A percentile compares a stretch with the other conserved stretches of the same genome.
These are phyloP conservation scores for Cinara cedri DNA, from an alignment of 2,888 invertebrate genomes.

Conservation along the genomic window DNA sequence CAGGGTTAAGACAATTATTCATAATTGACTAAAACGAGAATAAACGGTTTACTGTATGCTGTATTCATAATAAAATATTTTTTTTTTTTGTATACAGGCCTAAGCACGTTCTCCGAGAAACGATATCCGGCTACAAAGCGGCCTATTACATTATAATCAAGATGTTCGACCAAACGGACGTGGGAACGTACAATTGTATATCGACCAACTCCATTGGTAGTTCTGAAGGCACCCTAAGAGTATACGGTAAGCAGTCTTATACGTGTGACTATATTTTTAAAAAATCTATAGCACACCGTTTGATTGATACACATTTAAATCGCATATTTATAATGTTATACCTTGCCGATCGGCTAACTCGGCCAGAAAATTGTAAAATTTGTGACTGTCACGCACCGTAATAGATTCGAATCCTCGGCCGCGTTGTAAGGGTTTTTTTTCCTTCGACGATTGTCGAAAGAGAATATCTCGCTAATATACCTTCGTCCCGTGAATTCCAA, in stretches of 20 bases:
- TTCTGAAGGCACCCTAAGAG: constrained; percentile 77
- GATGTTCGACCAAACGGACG: constrained; percentile 69
- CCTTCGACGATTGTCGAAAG: no score
- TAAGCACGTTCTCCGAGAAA: constrained; percentile 76
- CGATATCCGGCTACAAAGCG: constrained; percentile 75
- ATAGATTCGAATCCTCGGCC: no score
- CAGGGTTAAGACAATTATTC: not conserved
- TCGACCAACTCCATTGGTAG: constrained; percentile 80
- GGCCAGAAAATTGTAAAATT: no score
- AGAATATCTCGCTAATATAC: no score
- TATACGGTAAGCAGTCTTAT: constrained; percentile 71
- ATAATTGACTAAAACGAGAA: not conserved
- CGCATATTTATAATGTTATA: no score
- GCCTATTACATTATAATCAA: constrained; percentile 75
- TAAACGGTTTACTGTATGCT: not conserved
- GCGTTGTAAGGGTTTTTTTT: no score
- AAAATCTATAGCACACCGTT: no score
- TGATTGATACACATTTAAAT: no score
- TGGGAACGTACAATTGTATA: constrained; percentile 80
- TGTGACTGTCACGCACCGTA: no score
- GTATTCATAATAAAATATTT: not conserved
- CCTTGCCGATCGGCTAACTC: no score
- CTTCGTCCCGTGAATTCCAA: no score
- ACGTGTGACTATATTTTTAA: no score
- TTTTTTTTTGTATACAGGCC: constrained; percentile 66